Evolutionary conservation across 1,140 invertebrate genomes (phyloP).

Genomic region (Drosophila pachea): DNA sequence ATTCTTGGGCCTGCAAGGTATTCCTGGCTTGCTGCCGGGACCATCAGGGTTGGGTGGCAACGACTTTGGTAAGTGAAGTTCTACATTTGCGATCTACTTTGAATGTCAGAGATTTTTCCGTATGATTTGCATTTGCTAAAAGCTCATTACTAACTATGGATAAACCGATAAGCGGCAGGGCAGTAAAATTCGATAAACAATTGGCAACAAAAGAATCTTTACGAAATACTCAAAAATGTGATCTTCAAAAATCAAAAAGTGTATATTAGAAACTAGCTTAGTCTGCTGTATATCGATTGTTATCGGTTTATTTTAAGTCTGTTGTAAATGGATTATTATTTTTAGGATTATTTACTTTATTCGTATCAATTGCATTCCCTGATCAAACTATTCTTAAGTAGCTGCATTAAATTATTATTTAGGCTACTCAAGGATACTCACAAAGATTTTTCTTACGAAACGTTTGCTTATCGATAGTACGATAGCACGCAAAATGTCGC

Average conservation of each 20-base stretch:
- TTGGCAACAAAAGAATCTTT: constrained; percentile 31
- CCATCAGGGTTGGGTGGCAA: constrained; percentile 88
- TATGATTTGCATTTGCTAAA: constrained; percentile 72
- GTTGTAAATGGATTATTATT: constrained; percentile 17
- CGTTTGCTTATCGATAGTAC: constrained; percentile 31
- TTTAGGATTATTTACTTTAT: constrained; percentile 4
- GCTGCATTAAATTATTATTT: constrained; percentile 28
- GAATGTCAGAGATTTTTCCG: constrained; percentile 51
- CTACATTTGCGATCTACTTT: constrained; percentile 1
- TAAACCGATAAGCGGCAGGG: constrained; percentile 58
- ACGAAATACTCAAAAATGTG: constrained; percentile 1
- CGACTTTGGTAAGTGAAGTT: constrained; percentile 87
- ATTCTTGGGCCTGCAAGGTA: constrained; percentile 86
- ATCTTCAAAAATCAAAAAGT: constrained; percentile 13
- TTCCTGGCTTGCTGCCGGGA: constrained; percentile 87
- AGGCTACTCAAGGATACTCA: constrained; percentile 58
- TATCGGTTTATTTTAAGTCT: constrained; percentile 49
- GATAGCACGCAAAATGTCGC: constrained; percentile 17
- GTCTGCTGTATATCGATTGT: constrained; percentile 40
- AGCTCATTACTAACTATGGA: constrained; percentile 61
- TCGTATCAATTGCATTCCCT: constrained; percentile 36
- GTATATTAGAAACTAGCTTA: constrained; percentile 37
- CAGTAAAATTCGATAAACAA: constrained; percentile 49
- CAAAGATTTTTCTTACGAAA: constrained; percentile 19
- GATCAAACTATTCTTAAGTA: constrained; percentile 36